phyloP scores from a whole-genome alignment of 2,888 invertebrate species.

The Nemurella pictetii region DNA sequence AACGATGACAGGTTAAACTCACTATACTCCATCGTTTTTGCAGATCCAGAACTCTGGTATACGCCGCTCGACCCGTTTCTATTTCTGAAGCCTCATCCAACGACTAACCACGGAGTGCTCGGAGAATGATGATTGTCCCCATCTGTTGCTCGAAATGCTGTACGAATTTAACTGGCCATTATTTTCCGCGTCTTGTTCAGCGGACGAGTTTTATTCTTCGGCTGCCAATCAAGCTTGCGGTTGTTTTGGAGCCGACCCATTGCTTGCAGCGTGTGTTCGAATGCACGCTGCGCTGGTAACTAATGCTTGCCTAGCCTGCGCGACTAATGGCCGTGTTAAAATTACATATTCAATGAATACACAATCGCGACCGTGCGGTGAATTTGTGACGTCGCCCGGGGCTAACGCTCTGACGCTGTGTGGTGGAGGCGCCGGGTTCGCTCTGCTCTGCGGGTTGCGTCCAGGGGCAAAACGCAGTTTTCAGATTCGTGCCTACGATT shows the following conservation, averaged over 20 bases:
- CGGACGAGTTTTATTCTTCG: background rate
- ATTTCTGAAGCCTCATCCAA: no score
- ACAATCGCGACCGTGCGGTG: no score
- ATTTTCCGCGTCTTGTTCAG: background rate
- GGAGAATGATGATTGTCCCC: background rate
- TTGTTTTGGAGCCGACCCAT: no score
- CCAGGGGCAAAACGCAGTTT: no score
- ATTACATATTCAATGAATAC: background rate
- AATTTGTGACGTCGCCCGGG: no score
- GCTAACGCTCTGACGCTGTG: no score
- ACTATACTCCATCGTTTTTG: background rate
- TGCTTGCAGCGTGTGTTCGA: no score
- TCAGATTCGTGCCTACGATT: no score
- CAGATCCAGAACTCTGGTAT: background rate
- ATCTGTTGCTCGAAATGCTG: background rate
- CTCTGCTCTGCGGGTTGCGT: no score
- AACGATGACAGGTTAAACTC: conserved; percentile 9
- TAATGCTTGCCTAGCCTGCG: no score
- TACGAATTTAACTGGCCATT: background rate
- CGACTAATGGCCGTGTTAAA: background rate
- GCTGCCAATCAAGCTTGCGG: background rate
- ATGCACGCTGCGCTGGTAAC: no score
- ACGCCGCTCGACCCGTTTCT: background rate
- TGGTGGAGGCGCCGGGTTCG: no score
- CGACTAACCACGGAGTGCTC: background rate